phyloP scores from a whole-genome alignment of 2,797 vertebrate species.

The Ptychobarbus kaznakovi region DNA sequence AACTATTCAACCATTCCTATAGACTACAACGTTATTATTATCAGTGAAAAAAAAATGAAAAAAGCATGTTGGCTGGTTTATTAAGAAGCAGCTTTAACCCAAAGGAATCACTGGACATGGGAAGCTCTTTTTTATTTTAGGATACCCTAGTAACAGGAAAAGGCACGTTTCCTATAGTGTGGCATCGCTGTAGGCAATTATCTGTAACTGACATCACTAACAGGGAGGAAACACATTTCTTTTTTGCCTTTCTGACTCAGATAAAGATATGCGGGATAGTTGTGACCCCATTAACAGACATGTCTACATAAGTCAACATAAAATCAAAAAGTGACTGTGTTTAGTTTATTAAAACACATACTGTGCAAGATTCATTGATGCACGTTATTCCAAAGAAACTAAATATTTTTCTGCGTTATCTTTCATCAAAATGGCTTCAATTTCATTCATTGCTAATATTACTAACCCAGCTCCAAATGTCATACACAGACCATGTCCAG shows the following conservation, averaged over 20 bases:
- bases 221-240: conserved; percentile 55
- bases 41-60: not conserved
- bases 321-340: not conserved
- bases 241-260: conserved; percentile 15
- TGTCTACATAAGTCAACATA: not conserved
- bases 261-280: not conserved
- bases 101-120: conserved; percentile 10
- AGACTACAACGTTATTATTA: not conserved
- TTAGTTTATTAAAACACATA: not conserved
- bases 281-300: not conserved
- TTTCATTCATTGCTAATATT: not conserved
- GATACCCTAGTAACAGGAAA: conserved; percentile 51
- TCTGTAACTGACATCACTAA: conserved; percentile 45
- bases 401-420: not conserved
- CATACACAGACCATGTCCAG: not conserved
- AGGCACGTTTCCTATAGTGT: conserved; percentile 52
- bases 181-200: conserved; percentile 47
- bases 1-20: not conserved
- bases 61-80: not conserved
- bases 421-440: not conserved
- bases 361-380: not conserved
- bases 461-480: not conserved
- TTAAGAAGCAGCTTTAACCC: not conserved
- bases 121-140: conserved; percentile 43
- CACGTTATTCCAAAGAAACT: not conserved